Evolutionary conservation across 2,113 vertebrate species (phyloP).

Genomic region (Cricetomys ansorgei): DNA sequence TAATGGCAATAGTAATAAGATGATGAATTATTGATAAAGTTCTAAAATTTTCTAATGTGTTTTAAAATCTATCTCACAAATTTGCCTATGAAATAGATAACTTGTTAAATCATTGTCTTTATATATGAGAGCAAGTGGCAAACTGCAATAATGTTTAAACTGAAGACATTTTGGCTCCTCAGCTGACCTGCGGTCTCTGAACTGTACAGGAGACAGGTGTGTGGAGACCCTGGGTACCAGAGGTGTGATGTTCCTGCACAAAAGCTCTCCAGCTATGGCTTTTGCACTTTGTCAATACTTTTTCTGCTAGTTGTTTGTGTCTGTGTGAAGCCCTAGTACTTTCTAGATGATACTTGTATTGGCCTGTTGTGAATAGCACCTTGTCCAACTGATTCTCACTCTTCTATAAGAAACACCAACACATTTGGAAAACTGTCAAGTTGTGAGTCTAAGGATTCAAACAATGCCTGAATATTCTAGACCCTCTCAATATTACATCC

Average conservation of each 20-base stretch:
- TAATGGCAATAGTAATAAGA: background rate
- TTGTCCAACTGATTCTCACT: slow-evolving; percentile 61
- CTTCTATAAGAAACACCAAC: slow-evolving; percentile 63
- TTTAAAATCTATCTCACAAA: background rate
- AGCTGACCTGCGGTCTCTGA: background rate
- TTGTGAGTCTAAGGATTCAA: slow-evolving; percentile 6
- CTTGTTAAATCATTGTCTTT: slow-evolving; percentile 19
- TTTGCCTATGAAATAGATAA: background rate
- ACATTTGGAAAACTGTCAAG: slow-evolving; percentile 55
- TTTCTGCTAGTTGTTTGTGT: background rate
- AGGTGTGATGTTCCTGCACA: background rate
- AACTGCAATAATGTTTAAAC: slow-evolving; percentile 35
- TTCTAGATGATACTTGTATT: slow-evolving; percentile 38
- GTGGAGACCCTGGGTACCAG: background rate
- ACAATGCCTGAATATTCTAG: slow-evolving; percentile 39
- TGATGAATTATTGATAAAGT: background rate
- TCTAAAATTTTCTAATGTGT: background rate
- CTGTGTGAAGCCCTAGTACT: slow-evolving; percentile 38
- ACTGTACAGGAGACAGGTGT: background rate
- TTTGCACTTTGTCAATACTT: background rate
- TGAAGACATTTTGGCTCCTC: background rate
- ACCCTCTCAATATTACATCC: background rate
- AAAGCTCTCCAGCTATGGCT: background rate
- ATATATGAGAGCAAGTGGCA: background rate
- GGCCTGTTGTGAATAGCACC: slow-evolving; percentile 46